These are phyloP conservation scores for Caenorhabditis tropicalis DNA, from an alignment of 1,140 invertebrate genomes.

Conservation along the genomic window DNA sequence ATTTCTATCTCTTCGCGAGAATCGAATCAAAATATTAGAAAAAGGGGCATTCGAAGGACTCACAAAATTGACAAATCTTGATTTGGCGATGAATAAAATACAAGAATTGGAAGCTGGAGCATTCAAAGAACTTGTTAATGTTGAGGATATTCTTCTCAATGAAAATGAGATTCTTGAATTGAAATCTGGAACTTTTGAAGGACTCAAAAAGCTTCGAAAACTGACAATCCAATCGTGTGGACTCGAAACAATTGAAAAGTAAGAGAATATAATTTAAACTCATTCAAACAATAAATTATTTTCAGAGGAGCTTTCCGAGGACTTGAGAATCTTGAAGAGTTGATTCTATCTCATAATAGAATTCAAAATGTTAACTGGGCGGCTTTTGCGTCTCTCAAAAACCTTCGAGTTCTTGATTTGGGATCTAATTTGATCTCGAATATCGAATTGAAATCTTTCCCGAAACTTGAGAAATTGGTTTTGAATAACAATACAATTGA, in stretches of 20 bases:
- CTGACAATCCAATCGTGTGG: neutral
- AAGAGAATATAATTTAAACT: neutral
- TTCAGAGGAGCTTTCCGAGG: constrained; percentile 65
- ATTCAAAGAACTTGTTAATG: neutral
- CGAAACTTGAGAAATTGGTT: constrained; percentile 62
- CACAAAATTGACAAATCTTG: neutral
- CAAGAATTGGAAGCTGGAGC: neutral
- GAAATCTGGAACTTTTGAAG: neutral
- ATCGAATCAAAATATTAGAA: neutral
- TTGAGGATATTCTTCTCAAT: neutral
- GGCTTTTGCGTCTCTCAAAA: constrained; percentile 49
- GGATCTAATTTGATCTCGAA: constrained; percentile 60
- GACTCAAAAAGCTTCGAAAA: neutral
- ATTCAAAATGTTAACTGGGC: constrained; percentile 47
- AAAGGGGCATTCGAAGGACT: neutral
- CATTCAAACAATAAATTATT: no score
- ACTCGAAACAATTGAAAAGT: constrained; percentile 8
- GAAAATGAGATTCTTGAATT: neutral
- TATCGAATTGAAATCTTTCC: constrained; percentile 57
- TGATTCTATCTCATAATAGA: constrained; percentile 47
- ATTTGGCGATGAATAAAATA: constrained; percentile 1
- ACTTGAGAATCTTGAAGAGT: constrained; percentile 55
- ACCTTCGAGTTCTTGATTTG: constrained; percentile 62
- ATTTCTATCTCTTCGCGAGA: neutral
- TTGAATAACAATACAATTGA: constrained; percentile 68